Evolutionary conservation across 2,888 invertebrate genomes (phyloP).

Genomic region (Drosophila birchii): DNA sequence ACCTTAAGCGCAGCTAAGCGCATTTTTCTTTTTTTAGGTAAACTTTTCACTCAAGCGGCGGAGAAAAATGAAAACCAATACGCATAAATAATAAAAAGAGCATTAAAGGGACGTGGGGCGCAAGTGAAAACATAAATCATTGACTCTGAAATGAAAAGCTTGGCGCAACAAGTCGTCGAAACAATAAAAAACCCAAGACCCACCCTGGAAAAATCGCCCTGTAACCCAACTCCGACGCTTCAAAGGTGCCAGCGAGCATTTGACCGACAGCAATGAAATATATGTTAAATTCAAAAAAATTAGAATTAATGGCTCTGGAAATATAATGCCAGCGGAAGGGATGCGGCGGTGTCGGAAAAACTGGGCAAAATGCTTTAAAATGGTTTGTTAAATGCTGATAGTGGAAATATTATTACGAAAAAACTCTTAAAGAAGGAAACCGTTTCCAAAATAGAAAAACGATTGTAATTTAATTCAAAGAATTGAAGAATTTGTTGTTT

Average conservation of each 20-base stretch:
- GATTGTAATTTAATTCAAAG: not conserved
- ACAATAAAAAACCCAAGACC: conserved; percentile 64
- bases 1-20: conserved; percentile 41
- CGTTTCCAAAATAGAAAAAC: not conserved
- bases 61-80: conserved; percentile 52
- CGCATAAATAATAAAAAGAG: conserved; percentile 56
- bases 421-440: not conserved
- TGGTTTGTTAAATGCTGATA: not conserved
- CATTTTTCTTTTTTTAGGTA: conserved; percentile 29
- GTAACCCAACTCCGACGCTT: conserved; percentile 23
- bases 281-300: conserved; percentile 74
- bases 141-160: conserved; percentile 74
- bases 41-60: conserved; percentile 39
- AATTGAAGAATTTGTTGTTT: too few species aligned
- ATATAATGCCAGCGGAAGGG: conserved; percentile 19
- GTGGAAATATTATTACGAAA: not conserved
- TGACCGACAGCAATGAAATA: conserved; percentile 70
- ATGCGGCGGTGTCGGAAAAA: not conserved
- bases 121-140: conserved; percentile 75
- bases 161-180: conserved; percentile 75
- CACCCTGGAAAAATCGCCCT: conserved; percentile 8
- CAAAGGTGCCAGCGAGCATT: conserved; percentile 52
- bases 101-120: conserved; percentile 44
- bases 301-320: conserved; percentile 68
- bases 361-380: conserved; percentile 1